Conservation (phyloP, 2,113 vertebrate genomes). For the Phyllostomus discolor region DNA sequence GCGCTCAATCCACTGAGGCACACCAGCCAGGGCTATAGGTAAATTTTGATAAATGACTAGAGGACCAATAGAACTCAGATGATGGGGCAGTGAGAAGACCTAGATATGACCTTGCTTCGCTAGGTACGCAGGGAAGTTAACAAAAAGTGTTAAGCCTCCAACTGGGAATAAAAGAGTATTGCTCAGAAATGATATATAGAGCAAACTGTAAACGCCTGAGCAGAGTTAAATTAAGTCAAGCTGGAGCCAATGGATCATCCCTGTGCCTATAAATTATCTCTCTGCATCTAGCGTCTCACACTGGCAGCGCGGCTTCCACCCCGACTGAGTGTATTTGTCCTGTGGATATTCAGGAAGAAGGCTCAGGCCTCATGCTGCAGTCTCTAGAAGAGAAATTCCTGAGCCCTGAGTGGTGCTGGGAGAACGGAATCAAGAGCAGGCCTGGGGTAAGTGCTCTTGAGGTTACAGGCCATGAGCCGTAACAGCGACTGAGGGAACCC, state of each 20-base stretch:
- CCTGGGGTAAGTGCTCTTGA: not conserved
- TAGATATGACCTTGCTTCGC: not conserved
- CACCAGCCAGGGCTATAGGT: not conserved
- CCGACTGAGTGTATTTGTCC: not conserved
- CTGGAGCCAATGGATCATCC: not conserved
- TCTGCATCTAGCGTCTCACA: not conserved
- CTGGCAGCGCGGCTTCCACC: not conserved
- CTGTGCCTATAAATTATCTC: not conserved
- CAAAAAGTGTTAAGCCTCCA: not conserved
- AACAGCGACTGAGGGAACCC: not conserved
- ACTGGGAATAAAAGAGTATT: not conserved
- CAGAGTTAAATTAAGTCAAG: slow-evolving; percentile 44
- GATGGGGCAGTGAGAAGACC: not conserved
- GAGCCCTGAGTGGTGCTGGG: not conserved
- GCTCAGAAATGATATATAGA: not conserved
- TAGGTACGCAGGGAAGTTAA: not conserved
- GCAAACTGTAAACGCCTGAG: not conserved
- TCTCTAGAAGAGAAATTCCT: not conserved
- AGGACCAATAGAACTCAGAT: not conserved
- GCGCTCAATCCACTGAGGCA: too few species aligned
- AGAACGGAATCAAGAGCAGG: not conserved
- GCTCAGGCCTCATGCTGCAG: not conserved
- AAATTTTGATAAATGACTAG: not conserved
- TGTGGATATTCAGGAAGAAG: not conserved
- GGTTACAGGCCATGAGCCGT: not conserved